These are phyloP conservation scores for Epinephelus coioides DNA, from an alignment of 2,797 vertebrate species.

Conservation along the genomic window DNA sequence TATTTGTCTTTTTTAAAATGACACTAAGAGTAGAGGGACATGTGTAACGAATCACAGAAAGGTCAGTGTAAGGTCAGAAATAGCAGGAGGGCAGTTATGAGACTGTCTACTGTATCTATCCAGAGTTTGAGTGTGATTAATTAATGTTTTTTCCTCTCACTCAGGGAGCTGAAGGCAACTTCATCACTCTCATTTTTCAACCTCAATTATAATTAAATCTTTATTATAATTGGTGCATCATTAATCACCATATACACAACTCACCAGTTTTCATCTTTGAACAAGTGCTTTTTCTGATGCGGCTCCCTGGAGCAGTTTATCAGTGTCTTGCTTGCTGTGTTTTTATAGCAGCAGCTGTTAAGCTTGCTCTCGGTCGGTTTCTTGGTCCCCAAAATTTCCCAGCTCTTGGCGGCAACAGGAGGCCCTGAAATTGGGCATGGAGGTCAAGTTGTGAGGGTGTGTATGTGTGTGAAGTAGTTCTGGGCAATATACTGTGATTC, in stretches of 20 bases:
- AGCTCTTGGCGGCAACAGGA: background rate
- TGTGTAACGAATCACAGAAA: background rate
- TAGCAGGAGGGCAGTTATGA: background rate
- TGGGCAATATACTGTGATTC: too few species aligned
- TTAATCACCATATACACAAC: constrained; percentile 27
- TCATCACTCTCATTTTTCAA: constrained; percentile 14
- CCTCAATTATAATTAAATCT: constrained; percentile 10
- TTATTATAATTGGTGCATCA: constrained; percentile 8
- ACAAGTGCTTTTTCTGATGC: background rate
- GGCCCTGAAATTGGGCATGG: too few species aligned
- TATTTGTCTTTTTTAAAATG: background rate
- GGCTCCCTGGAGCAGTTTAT: background rate
- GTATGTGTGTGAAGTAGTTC: too few species aligned
- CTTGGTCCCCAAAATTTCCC: too few species aligned
- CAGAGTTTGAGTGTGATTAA: background rate
- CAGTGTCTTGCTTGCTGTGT: background rate
- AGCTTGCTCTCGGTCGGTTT: too few species aligned
- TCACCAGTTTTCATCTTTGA: background rate
- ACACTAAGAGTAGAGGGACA: background rate
- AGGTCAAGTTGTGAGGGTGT: too few species aligned
- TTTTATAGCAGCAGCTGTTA: too few species aligned
- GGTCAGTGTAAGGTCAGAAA: background rate
- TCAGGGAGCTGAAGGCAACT: background rate
- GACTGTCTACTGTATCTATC: background rate
- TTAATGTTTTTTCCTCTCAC: background rate